Evolutionary conservation across 2,797 vertebrate species (phyloP).

Genomic region (Pelochelys cantorii): DNA sequence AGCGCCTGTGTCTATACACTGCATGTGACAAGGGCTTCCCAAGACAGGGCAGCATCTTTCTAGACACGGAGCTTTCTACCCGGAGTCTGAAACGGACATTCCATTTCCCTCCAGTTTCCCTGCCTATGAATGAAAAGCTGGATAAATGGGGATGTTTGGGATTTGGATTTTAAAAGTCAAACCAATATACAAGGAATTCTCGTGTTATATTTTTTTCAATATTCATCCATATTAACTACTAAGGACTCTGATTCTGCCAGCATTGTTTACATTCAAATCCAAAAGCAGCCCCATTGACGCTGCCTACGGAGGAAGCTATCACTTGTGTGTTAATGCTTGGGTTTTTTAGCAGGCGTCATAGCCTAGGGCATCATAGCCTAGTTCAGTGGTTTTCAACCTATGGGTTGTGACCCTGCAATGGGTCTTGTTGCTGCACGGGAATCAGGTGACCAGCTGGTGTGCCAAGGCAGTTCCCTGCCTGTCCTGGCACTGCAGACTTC

Average conservation of each 20-base stretch:
- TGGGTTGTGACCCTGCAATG: too few species aligned
- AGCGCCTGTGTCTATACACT: constrained; percentile 54
- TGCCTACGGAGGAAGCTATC: background rate
- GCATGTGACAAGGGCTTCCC: constrained; percentile 58
- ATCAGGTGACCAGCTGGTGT: too few species aligned
- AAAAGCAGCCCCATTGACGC: background rate
- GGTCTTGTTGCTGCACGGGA: too few species aligned
- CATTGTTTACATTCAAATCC: background rate
- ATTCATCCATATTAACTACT: background rate
- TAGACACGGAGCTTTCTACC: rapidly evolving
- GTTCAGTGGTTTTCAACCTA: too few species aligned
- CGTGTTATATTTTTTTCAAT: background rate
- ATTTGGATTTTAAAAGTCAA: background rate
- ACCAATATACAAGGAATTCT: background rate
- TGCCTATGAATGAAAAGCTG: background rate
- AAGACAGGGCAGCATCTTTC: constrained; percentile 4
- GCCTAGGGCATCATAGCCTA: background rate
- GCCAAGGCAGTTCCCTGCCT: too few species aligned
- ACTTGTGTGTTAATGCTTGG: background rate
- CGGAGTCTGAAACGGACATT: rapidly evolving
- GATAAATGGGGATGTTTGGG: background rate
- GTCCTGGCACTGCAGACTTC: too few species aligned
- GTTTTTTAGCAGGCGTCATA: background rate
- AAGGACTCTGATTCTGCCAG: background rate
- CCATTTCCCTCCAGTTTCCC: constrained; percentile 15